Evolutionary conservation across 2,113 vertebrate species (phyloP), one percentile per base, ranked within the genome.

Genomic region (Callipepla squamata): DNA sequence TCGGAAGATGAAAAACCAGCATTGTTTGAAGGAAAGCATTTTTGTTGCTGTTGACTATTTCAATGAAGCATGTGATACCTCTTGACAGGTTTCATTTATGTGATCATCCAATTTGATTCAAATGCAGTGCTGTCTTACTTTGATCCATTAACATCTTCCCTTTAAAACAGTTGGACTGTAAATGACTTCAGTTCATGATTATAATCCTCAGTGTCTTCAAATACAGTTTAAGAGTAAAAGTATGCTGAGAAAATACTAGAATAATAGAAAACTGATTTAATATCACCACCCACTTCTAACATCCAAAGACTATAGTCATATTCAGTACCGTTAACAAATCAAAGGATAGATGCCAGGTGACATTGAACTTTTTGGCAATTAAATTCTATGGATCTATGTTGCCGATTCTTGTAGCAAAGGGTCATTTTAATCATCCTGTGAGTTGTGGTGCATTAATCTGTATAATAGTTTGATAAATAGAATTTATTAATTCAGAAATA

Each of bases 391-490:
- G 79, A 92, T 97, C 86, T 94, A 32, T 87, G 89, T 88, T 87
- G n/a, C 96, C 86, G 94, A 85, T 96, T 97, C 83, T 74, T 57
- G 55, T 97, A 97, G 96, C 89, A 97, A 96, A 97, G 95, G 97
- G 96, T 97, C 97, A 97, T 98, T 98, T 98, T 97, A 98, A 98
- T 98, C 94, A 98, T 97, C 86, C 70, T 92, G 80, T 47, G 93
- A 91, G 96, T 97, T 97, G 93, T 78, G 82, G 93, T 97, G 96
- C 97, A 91, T 98, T 97, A 97, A 97, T 98, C 97, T 97, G 94
- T 97, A 74, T 97, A 97, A 97, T 97, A 97, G 90, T 97, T 97
- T 97, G 96, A 97, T 97, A 97, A 98, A 97, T 96, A 97, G 79
- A 75, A 92, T 97, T 96, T 97, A 97, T 98, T 98, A 97, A 97